phyloP scores from a whole-genome alignment of 2,888 invertebrate species.

The Phyllotreta cruciferae region DNA sequence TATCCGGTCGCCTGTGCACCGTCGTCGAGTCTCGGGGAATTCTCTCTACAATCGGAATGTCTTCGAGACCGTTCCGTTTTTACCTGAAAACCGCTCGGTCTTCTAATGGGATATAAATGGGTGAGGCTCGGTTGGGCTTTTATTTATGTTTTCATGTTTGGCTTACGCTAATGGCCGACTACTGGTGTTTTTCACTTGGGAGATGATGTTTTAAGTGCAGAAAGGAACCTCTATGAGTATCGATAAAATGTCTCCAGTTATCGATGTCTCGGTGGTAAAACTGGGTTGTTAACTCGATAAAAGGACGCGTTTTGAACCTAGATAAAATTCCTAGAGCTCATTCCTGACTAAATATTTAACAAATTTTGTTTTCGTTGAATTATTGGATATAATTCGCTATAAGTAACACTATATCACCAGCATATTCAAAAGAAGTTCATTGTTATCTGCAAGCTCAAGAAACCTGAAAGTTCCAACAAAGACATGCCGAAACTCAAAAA shows the following conservation, averaged over 20 bases:
- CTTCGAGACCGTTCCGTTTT: conserved; percentile 11
- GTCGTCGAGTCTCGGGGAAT: conserved; percentile 18
- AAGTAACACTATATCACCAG: background rate
- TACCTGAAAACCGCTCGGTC: conserved; percentile 25
- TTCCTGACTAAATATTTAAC: no score
- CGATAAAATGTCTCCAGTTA: no score
- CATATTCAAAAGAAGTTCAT: conserved; percentile 4
- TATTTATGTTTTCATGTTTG: conserved; percentile 18
- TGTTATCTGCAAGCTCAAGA: background rate
- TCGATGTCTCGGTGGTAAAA: no score
- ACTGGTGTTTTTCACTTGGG: conserved; percentile 1
- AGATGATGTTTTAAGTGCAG: background rate
- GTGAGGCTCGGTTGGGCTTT: background rate
- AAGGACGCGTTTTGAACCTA: no score
- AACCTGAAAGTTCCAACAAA: conserved; percentile 6
- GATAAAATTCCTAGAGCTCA: no score
- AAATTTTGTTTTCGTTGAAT: no score
- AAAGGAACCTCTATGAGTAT: no score
- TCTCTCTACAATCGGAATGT: conserved; percentile 20
- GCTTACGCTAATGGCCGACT: conserved; percentile 1
- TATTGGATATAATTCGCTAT: no score
- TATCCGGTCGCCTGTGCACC: conserved; percentile 53
- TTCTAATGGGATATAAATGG: background rate
- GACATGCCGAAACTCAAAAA: conserved; percentile 10
- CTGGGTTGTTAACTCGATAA: no score